Evolutionary conservation across 2,797 vertebrate species (phyloP).

Genomic region (Cynopterus sphinx): DNA sequence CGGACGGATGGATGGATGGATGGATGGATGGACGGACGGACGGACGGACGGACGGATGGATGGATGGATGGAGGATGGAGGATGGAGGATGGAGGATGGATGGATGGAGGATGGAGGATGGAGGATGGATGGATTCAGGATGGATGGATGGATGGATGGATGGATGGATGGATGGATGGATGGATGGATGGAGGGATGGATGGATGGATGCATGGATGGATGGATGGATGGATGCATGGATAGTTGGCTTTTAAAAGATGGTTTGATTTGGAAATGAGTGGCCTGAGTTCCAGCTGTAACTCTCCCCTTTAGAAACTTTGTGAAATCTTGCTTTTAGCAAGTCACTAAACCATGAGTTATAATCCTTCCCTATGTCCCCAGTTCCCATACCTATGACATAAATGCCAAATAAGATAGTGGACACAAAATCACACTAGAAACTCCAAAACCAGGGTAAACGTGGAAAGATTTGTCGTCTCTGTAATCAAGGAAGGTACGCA

Average conservation of each 20-base stretch:
- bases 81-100: neutral
- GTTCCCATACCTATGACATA: neutral
- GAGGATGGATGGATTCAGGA: no score
- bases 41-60: no score
- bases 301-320: neutral
- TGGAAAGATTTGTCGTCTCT: neutral
- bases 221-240: no score
- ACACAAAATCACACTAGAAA: neutral
- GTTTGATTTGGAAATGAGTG: neutral
- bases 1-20: no score
- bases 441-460: neutral
- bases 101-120: no score
- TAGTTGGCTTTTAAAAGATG: neutral
- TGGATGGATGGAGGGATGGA: no score
- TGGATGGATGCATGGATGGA: neutral
- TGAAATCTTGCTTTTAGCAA: neutral
- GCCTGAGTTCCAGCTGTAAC: neutral
- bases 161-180: no score
- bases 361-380: no score
- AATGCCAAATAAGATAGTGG: neutral
- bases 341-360: neutral
- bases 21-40: no score
- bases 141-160: no score
- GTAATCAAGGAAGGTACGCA: neutral
- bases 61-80: no score